Percentiles rank a stretch among this genome's conserved stretches.
phyloP scores from a whole-genome alignment of 2,113 vertebrate species.

The Corythoichthys intestinalis region DNA sequence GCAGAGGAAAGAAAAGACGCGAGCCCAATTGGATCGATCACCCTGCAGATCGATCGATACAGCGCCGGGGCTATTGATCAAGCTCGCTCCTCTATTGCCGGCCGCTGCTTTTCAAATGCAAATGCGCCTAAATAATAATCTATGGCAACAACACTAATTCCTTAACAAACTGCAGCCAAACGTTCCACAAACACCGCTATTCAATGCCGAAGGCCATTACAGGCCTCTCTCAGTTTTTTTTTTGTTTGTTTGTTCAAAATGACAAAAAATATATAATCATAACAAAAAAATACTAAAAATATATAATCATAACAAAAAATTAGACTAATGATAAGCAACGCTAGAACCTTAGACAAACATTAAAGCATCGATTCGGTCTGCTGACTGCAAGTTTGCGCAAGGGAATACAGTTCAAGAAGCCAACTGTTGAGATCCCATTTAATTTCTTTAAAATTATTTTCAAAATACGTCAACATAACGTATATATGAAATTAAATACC shows the following conservation, averaged over 20 bases:
- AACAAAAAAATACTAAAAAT: neutral
- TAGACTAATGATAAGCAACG: neutral
- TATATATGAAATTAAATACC: neutral
- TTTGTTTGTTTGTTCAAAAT: neutral
- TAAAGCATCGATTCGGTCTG: neutral
- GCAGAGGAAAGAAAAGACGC: constrained; percentile 46
- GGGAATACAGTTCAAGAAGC: neutral
- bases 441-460: neutral
- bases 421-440: neutral
- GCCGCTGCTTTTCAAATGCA: constrained; percentile 65
- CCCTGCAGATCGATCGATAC: constrained; percentile 72
- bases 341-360: neutral
- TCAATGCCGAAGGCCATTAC: constrained; percentile 25
- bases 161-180: constrained; percentile 67
- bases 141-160: constrained; percentile 68
- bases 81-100: constrained; percentile 57
- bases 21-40: constrained; percentile 69
- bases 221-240: neutral
- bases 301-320: neutral
- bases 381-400: neutral
- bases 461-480: neutral
- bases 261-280: constrained; percentile 4
- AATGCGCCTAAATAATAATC: constrained; percentile 72
- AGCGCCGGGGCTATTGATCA: constrained; percentile 71
- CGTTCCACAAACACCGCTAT: constrained; percentile 58